Base-by-base conservation (phyloP, 2,113 vertebrate species). In the Bubalus kerabau region DNA sequence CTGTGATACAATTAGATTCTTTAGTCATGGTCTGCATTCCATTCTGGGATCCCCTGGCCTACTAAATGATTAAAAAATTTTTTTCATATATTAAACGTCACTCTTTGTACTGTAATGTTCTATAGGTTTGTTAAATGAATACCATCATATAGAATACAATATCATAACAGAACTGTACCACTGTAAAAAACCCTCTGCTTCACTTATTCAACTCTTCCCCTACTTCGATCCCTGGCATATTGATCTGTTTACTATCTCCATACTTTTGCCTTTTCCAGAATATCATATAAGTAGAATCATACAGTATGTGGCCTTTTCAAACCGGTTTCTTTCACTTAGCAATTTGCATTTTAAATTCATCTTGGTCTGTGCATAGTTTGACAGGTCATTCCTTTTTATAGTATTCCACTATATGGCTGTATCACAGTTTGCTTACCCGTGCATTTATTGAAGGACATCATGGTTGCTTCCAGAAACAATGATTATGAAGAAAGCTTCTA, bases 261-360 rank as follows among this genome's bases (percentile, higher is more conserved):
- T 52, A 93, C 81, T 91, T 87, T 54, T 74, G 15, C 24, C 43
- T 94, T 87, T 94, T 67, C 74, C 52, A 96, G 82, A 96, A 82
- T 60, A 54, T 82, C 52, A 87, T 60, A 91, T 87, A 86, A 80
- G 89, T 28, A 76, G 59, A 94, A 94, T n/a, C 43, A 87, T 87
- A 59, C 12, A 52, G 10, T 91, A 60, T 54, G 26, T n/a, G 80
- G 87, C 26, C 32, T 91, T 90, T 94, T 87, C n/a, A 87, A 74
- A 94, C 59, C 16, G 21, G 21, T 32, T 86, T 86, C 67, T 86
- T 90, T 80, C 54, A 59, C 32, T 87, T 52, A 91, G 71, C 50
- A 71, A 71, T 52, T 59, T 80, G 40, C 16, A 71, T 54, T 91
- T 87, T 91, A 93, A 93, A 87, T 90, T 86, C 67, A 90, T 57